Base-by-base conservation (phyloP, 35 echinoderm and acorn worm species). In the Ptychodera flava region DNA sequence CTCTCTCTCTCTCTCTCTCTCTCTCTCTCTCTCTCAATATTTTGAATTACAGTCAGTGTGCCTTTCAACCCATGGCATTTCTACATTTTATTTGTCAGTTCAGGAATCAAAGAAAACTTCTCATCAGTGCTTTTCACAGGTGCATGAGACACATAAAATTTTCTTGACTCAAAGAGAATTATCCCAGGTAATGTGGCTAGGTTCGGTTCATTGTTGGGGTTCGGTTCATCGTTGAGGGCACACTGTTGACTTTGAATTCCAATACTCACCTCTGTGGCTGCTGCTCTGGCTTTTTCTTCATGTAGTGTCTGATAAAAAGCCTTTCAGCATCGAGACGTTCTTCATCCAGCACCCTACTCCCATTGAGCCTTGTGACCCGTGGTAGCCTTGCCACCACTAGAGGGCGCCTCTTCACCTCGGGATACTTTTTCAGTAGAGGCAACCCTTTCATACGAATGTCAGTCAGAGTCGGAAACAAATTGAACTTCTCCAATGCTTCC, bases 401-500 rank as follows among this genome's bases (percentile, higher is more conserved):
- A 77, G 88, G 86, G 30, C 82, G 76, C 79, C 83, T 31, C 77
- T 79, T 78, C 79, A 79, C 36, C 38, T 85, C 79, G 15, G 75
- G 37, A 30, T 76, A 83, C 22, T 22, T 15, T 16, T 84, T 82
- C 16, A 78, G 77, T 15, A 92, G 64, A 16, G 86, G 91, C 0
- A 92, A 78, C 0, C 80, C 31, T 1, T 83, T 77, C 1, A 92
- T 81, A 14, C 88, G 91, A 30, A 85, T 82, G 6, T 89, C 87
- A 6, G 33, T 84, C 82, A 92, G 82, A 1, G 64, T 33, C 0
- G 82, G 91, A 78, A 92, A 92, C 1, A 78, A 28, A 77, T 88
- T 85, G 16, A 92, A 28, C 30, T 30, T 84, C 0, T 92, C 91
- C 16, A 92, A 15, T 36, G 84, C 91, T 30, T 92, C 87, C 91